These are phyloP conservation scores for Eumerus sabulonum DNA, from an alignment of 2,888 invertebrate species.

Conservation along the genomic window DNA sequence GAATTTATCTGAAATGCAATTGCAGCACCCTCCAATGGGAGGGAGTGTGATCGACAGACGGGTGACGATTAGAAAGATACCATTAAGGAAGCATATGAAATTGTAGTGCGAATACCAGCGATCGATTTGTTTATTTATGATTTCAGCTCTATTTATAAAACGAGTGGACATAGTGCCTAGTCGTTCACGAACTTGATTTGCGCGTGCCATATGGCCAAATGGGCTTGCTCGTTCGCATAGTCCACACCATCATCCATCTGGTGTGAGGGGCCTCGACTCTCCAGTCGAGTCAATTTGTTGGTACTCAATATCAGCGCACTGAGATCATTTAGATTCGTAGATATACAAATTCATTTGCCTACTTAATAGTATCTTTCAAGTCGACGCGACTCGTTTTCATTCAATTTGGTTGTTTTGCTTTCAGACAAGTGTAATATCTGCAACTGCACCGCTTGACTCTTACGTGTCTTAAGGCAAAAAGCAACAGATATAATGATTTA, in stretches of 20 bases:
- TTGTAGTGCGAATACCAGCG: constrained; percentile 1
- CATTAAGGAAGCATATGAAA: constrained; percentile 11
- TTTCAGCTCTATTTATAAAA: constrained; percentile 61
- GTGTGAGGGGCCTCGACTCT: constrained; percentile 1
- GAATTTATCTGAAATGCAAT: constrained; percentile 49
- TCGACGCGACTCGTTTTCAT: constrained; percentile 1
- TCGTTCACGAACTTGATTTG: not conserved
- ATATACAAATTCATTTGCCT: constrained; percentile 29
- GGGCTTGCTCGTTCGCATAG: constrained; percentile 26
- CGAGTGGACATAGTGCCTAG: constrained; percentile 42
- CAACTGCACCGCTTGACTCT: constrained; percentile 31
- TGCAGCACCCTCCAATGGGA: constrained; percentile 41
- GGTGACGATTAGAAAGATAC: constrained; percentile 25
- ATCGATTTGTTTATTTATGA: constrained; percentile 57
- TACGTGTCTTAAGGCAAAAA: constrained; percentile 22
- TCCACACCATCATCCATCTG: not conserved
- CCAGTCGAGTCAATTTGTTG: constrained; percentile 50
- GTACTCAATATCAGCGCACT: constrained; percentile 32
- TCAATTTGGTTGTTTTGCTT: constrained; percentile 5
- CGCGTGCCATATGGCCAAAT: constrained; percentile 45
- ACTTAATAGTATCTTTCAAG: constrained; percentile 39
- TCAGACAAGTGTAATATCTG: constrained; percentile 44
- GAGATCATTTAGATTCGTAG: constrained; percentile 56
- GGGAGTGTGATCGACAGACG: constrained; percentile 7
- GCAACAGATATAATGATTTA: constrained; percentile 46